A percentile compares a stretch with the other conserved stretches of the same genome.
Evolutionary conservation across 2,888 invertebrate genomes (phyloP).

Genomic region (Arctia plantaginis): DNA sequence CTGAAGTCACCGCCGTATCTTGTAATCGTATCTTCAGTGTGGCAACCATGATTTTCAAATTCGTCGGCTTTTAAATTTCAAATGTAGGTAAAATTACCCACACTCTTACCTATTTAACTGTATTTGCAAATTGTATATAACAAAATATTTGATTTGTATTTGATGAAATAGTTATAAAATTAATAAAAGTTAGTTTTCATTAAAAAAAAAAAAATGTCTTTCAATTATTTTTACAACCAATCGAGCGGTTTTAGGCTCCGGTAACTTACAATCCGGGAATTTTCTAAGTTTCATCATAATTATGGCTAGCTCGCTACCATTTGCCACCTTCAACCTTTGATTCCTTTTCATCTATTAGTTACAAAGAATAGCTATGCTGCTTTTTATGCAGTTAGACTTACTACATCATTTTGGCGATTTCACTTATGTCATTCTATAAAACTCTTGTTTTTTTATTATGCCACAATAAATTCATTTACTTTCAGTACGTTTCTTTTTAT

Average conservation of each 20-base stretch:
- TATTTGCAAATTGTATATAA: neutral
- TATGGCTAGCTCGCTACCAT: neutral
- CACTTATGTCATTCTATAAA: too few relatives aligned
- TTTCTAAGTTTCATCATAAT: neutral
- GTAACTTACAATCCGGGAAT: neutral
- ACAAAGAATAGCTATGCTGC: too few relatives aligned
- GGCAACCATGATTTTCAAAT: slow-evolving; percentile 34
- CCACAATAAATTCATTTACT: too few relatives aligned
- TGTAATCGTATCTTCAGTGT: slow-evolving; percentile 73
- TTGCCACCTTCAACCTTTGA: neutral
- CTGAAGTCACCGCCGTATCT: slow-evolving; percentile 35
- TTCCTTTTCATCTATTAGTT: neutral
- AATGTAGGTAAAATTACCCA: neutral
- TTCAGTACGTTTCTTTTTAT: too few relatives aligned
- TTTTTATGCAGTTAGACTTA: too few relatives aligned
- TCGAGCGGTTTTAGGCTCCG: neutral
- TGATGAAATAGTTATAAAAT: neutral
- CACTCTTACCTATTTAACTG: neutral
- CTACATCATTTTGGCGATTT: too few relatives aligned
- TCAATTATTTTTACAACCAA: neutral
- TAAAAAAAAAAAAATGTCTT: too few relatives aligned
- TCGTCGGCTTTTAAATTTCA: slow-evolving; percentile 15
- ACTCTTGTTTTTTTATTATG: too few relatives aligned
- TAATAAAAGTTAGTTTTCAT: too few relatives aligned
- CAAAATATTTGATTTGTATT: neutral